Percentiles rank a stretch among this genome's conserved stretches.
Evolutionary conservation across 2,113 vertebrate genomes (phyloP).

Genomic region (Nycticryphes semicollaris): DNA sequence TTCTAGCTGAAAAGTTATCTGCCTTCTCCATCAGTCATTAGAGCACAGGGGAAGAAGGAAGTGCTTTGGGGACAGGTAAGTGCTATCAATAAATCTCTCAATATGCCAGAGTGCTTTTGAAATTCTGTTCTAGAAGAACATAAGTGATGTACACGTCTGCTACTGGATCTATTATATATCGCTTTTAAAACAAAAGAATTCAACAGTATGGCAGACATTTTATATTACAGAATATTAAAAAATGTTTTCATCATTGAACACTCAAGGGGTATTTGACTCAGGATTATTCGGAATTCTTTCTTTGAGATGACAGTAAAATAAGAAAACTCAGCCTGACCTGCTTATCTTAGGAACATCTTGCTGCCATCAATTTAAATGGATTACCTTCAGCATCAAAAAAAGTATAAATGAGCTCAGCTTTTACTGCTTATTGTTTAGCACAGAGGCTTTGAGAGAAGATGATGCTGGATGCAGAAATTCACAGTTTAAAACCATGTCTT

Average conservation of each 20-base stretch:
- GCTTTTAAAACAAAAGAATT: not conserved
- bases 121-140: not conserved
- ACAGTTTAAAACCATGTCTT: not conserved
- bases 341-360: not conserved
- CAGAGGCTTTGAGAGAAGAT: not conserved
- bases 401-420: not conserved
- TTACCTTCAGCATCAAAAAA: not conserved
- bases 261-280: not conserved
- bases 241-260: not conserved
- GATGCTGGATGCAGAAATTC: not conserved
- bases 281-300: not conserved
- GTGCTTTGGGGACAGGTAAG: not conserved
- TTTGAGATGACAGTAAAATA: not conserved
- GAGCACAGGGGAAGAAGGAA: not conserved
- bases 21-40: not conserved
- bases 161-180: not conserved
- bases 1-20: not conserved
- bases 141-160: not conserved
- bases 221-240: not conserved
- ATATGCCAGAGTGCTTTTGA: not conserved
- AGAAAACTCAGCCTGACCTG: not conserved
- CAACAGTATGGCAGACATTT: not conserved
- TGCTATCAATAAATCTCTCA: not conserved
- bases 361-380: not conserved
- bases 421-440: not conserved